Evolutionary conservation across 2,113 vertebrate species (phyloP).

Genomic region (Indicator indicator): DNA sequence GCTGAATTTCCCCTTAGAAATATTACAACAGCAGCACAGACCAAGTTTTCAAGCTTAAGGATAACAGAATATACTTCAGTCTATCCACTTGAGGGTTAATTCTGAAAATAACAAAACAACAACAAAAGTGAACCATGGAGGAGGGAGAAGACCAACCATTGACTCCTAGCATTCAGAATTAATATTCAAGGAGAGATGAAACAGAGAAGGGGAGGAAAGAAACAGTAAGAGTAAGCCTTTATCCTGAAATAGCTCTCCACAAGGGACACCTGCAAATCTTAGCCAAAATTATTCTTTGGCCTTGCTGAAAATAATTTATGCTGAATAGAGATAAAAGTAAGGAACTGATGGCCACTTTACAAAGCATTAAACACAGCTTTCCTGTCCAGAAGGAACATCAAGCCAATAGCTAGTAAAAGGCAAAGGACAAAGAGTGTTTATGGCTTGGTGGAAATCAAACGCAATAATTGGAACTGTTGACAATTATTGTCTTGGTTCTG

Average conservation of each 20-base stretch:
- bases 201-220: not conserved
- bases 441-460: not conserved
- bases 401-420: constrained; percentile 34
- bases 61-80: constrained; percentile 1
- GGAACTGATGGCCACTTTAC: constrained; percentile 54
- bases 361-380: constrained; percentile 66
- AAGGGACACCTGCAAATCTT: constrained; percentile 56
- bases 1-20: constrained; percentile 54
- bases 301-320: constrained; percentile 59
- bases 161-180: constrained; percentile 1
- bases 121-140: not conserved
- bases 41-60: constrained; percentile 18
- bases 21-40: not conserved
- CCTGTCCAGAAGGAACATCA: constrained; percentile 45
- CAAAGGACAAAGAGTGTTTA: constrained; percentile 61
- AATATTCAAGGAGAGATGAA: constrained; percentile 19
- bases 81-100: not conserved
- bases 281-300: constrained; percentile 17
- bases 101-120: not conserved
- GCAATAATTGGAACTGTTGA: constrained; percentile 10
- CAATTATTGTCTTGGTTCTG: not conserved
- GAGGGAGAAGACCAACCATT: not conserved
- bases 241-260: constrained; percentile 42
- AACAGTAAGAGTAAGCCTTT: constrained; percentile 35
- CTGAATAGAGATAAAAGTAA: constrained; percentile 65